These are phyloP conservation scores for Tolmerus cingulatus DNA, from an alignment of 2,888 invertebrate species.

Conservation along the genomic window DNA sequence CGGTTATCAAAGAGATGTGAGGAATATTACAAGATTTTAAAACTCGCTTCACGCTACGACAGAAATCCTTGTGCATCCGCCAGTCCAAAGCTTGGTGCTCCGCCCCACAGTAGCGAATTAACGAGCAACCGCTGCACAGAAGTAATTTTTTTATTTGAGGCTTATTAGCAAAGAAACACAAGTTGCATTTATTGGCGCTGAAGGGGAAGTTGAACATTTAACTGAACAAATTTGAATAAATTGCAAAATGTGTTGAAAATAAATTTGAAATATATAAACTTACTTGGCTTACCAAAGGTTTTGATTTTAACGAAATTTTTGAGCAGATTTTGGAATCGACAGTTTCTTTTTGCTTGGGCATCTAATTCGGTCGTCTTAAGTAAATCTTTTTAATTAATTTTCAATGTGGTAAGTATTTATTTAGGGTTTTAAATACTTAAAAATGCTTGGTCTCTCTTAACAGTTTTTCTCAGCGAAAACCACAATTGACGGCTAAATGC, in stretches of 20 bases:
- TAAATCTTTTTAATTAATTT: background rate
- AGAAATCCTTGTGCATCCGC: constrained; percentile 69
- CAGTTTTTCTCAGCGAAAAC: background rate
- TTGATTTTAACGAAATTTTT: background rate
- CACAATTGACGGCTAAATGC: background rate
- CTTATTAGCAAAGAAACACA: constrained; percentile 19
- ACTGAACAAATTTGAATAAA: background rate
- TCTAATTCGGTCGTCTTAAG: background rate
- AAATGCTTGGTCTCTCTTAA: background rate
- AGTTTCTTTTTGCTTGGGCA: background rate
- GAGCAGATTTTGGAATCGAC: background rate
- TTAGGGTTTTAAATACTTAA: background rate
- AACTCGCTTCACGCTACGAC: constrained; percentile 62
- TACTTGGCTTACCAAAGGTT: background rate
- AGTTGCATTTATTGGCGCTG: constrained; percentile 43
- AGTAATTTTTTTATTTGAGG: background rate
- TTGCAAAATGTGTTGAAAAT: too few relatives aligned
- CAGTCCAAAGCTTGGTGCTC: constrained; percentile 74
- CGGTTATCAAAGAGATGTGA: constrained; percentile 53
- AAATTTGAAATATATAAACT: background rate
- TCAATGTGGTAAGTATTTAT: background rate
- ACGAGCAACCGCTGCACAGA: constrained; percentile 70
- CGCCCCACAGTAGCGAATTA: constrained; percentile 70
- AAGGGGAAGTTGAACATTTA: background rate
- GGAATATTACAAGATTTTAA: constrained; percentile 46